These are phyloP conservation scores for Onthophagus sagittarius DNA, from an alignment of 2,888 invertebrate genomes.

Conservation along the genomic window DNA sequence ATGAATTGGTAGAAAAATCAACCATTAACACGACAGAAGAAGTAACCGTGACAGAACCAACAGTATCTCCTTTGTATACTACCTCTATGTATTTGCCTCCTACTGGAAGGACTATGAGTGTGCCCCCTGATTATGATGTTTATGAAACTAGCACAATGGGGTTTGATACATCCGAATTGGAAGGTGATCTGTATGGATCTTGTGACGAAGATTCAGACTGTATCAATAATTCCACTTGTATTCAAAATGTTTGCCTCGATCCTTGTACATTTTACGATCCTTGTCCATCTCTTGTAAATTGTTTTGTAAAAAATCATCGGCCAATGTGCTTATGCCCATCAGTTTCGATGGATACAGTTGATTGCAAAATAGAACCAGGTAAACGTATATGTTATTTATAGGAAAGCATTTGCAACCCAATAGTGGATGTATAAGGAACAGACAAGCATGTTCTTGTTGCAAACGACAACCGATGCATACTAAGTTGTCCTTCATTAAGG, in stretches of 20 bases:
- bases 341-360: constrained; percentile 46
- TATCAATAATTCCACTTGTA: constrained; percentile 49
- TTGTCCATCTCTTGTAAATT: constrained; percentile 48
- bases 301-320: constrained; percentile 53
- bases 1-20: constrained; percentile 6
- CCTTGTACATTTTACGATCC: constrained; percentile 55
- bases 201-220: constrained; percentile 40
- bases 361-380: constrained; percentile 61
- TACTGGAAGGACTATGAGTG: constrained; percentile 4
- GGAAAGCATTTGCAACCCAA: constrained; percentile 24
- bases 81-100: not conserved
- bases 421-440: constrained; percentile 30
- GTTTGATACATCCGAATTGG: not conserved
- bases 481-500: constrained; percentile 36
- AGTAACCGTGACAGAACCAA: not conserved
- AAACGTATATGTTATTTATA: constrained; percentile 42
- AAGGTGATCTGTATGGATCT: constrained; percentile 1
- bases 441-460: constrained; percentile 35
- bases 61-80: not conserved
- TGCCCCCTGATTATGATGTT: constrained; percentile 14
- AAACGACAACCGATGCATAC: constrained; percentile 33
- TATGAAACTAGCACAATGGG: not conserved
- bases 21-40: not conserved
- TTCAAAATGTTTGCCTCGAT: constrained; percentile 50
- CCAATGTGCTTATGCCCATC: constrained; percentile 57